Percentiles rank a stretch among this genome's conserved stretches.
These are phyloP conservation scores for Pocillopora grandis DNA, from an alignment of 92 coral and sea anemone genomes.

Conservation along the genomic window DNA sequence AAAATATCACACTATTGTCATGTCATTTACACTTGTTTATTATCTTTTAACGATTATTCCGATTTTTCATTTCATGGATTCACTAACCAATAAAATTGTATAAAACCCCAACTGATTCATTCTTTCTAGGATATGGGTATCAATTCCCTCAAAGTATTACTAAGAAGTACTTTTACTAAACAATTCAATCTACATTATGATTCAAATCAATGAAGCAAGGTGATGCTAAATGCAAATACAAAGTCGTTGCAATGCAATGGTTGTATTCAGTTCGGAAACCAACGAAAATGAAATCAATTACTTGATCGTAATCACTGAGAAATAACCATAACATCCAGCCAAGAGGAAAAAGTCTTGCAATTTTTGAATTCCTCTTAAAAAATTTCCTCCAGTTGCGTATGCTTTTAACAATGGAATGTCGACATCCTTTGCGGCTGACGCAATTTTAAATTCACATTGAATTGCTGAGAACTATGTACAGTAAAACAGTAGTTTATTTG, in stretches of 20 bases:
- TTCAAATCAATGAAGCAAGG: background rate
- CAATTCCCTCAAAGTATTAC: background rate
- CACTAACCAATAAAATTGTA: no score
- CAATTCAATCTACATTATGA: background rate
- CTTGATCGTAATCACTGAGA: constrained; percentile 4
- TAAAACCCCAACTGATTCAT: no score
- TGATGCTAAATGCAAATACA: constrained; percentile 43
- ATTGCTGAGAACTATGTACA: background rate
- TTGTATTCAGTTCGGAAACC: background rate
- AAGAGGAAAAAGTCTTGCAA: no score
- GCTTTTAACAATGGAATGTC: background rate
- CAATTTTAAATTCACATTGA: background rate
- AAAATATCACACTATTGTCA: background rate
- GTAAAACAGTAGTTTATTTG: background rate
- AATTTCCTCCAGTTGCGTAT: no score
- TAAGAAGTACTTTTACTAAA: background rate
- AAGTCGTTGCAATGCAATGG: constrained; percentile 26
- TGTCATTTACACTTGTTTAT: background rate
- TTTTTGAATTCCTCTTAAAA: background rate
- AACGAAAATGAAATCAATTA: constrained; percentile 9
- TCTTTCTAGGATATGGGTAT: background rate
- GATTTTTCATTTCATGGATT: no score
- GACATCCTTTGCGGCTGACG: constrained; percentile 11
- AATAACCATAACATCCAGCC: no score
- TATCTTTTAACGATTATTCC: no score